These are phyloP conservation scores for Coracias cyanogaster DNA, from an alignment of 2,797 vertebrate genomes.

Conservation along the genomic window DNA sequence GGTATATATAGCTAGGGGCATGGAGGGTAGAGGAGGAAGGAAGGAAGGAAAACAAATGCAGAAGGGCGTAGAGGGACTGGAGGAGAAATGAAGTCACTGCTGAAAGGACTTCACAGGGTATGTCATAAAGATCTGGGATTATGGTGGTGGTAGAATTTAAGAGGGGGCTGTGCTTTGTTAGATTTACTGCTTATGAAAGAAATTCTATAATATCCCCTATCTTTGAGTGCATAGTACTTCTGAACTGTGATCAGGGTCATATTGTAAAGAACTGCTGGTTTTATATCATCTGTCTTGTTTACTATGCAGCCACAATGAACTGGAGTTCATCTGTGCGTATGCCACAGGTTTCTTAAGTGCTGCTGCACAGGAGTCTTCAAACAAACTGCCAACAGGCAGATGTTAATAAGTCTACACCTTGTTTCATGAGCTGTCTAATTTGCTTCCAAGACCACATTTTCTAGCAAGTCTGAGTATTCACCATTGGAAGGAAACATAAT, in stretches of 20 bases:
- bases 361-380: neutral
- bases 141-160: neutral
- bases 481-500: neutral
- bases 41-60: neutral
- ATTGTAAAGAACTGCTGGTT: neutral
- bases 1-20: neutral
- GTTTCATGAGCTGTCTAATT: neutral
- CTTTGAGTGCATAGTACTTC: neutral
- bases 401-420: neutral
- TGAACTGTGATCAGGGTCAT: neutral
- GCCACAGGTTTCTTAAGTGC: neutral
- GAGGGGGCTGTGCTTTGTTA: neutral
- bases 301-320: neutral
- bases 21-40: neutral
- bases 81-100: neutral
- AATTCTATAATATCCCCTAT: neutral
- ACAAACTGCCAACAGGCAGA: neutral
- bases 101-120: neutral
- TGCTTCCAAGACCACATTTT: neutral
- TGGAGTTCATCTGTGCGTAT: neutral
- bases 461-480: neutral
- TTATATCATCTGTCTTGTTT: neutral
- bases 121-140: neutral
- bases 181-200: neutral
- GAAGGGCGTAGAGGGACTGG: neutral